A percentile compares a stretch with the other conserved stretches of the same genome.
Conservation (phyloP, 2,888 invertebrate species). For the Flexamia atlantica region DNA sequence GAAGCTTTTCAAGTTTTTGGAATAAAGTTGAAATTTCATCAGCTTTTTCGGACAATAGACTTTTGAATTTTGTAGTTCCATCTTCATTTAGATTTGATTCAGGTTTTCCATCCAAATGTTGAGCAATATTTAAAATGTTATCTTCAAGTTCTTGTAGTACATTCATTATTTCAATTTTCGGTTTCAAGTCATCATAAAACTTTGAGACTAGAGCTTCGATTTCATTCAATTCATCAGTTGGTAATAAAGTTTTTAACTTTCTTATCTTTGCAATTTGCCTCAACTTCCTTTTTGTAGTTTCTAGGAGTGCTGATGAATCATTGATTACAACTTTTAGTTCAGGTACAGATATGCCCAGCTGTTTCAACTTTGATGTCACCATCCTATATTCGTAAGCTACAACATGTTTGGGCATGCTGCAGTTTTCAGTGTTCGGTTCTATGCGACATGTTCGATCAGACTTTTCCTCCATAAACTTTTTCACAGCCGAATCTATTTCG, state of each 20-base stretch:
- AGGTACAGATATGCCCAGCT: not conserved
- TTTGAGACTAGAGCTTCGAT: not conserved
- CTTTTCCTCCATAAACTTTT: not conserved
- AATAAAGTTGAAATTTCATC: not conserved
- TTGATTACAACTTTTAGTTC: not conserved
- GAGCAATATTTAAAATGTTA: not conserved
- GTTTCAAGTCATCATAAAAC: conserved; percentile 2
- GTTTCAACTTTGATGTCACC: conserved; percentile 1
- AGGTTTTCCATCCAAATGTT: not conserved
- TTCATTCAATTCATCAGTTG: not conserved
- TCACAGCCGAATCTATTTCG: not conserved
- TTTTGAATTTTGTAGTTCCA: not conserved
- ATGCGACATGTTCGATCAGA: not conserved
- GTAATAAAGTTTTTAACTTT: not conserved
- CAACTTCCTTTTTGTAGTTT: not conserved
- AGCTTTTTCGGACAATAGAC: not conserved
- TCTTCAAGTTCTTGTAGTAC: not conserved
- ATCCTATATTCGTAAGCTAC: conserved; percentile 13
- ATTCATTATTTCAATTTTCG: not conserved
- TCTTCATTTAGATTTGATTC: not conserved
- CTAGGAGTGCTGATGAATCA: not conserved
- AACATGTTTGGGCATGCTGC: conserved; percentile 7
- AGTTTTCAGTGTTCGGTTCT: not conserved
- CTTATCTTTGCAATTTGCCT: conserved; percentile 3
- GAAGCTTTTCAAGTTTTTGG: not conserved